These are phyloP conservation scores for Cantharis lateralis DNA, from an alignment of 2,888 invertebrate genomes.

Conservation along the genomic window DNA sequence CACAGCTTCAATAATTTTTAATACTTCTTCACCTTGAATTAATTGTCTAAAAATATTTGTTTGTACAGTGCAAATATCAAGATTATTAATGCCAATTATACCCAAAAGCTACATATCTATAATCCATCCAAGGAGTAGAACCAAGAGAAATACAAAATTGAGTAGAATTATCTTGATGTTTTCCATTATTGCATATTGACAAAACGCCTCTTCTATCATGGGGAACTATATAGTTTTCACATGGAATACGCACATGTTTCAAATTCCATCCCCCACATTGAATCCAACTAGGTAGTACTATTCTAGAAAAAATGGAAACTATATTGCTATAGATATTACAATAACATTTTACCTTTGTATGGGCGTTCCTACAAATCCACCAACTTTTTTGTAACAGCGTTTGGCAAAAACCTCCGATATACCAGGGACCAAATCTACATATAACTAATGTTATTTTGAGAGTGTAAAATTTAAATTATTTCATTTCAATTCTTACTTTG, in stretches of 20 bases:
- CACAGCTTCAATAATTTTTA: slow-evolving; percentile 65
- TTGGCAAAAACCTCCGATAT: slow-evolving; percentile 65
- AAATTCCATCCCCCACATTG: slow-evolving; percentile 66
- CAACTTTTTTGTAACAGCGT: slow-evolving; percentile 56
- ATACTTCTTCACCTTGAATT: slow-evolving; percentile 66
- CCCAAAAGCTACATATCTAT: slow-evolving; percentile 75
- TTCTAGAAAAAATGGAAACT: slow-evolving; percentile 48
- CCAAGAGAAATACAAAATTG: slow-evolving; percentile 72
- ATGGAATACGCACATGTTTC: slow-evolving; percentile 56
- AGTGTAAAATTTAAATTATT: slow-evolving; percentile 5
- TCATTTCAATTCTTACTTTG: slow-evolving; percentile 56
- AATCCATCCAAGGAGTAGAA: slow-evolving; percentile 72
- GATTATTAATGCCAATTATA: slow-evolving; percentile 38
- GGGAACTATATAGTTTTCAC: slow-evolving; percentile 70
- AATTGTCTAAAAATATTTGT: slow-evolving; percentile 54
- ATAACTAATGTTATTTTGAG: slow-evolving; percentile 55
- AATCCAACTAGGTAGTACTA: slow-evolving; percentile 72
- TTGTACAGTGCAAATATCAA: no score
- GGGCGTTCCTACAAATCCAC: slow-evolving; percentile 62
- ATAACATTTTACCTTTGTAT: slow-evolving; percentile 58
- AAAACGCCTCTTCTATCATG: slow-evolving; percentile 71
- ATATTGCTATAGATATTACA: not conserved
- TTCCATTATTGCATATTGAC: slow-evolving; percentile 73
- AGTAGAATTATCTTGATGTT: slow-evolving; percentile 67
- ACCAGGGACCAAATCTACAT: slow-evolving; percentile 62